These are phyloP conservation scores for Diadumene lineata DNA, from an alignment of 92 coral and sea anemone genomes.

Conservation along the genomic window DNA sequence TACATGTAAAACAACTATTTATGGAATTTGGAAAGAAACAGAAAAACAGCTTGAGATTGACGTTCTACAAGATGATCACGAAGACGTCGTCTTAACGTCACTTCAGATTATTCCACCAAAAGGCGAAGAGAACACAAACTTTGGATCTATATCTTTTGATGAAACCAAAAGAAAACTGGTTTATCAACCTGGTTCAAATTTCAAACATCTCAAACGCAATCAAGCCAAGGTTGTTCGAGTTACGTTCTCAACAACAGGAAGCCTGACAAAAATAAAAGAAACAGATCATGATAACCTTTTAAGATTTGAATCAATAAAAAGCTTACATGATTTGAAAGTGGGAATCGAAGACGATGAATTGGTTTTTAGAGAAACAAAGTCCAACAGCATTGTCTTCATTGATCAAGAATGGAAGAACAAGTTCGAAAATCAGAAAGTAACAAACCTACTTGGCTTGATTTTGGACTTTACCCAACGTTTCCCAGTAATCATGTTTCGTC, in stretches of 20 bases:
- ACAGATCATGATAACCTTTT: conserved; percentile 10
- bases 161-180: conserved; percentile 11
- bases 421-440: not conserved
- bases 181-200: conserved; percentile 16
- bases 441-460: conserved; percentile 18
- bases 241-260: conserved; percentile 28
- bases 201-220: conserved; percentile 10
- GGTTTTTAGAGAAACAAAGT: conserved; percentile 21
- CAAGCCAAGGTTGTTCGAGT: conserved; percentile 15
- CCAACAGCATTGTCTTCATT: conserved; percentile 19
- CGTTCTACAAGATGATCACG: conserved; percentile 20
- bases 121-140: conserved; percentile 18
- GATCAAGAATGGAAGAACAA: conserved; percentile 13
- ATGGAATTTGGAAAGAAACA: conserved; percentile 20
- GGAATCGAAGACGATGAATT: conserved; percentile 3
- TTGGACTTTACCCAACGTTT: conserved; percentile 30
- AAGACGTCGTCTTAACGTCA: conserved; percentile 3
- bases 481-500: conserved; percentile 15
- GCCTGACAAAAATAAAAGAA: conserved; percentile 22
- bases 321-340: conserved; percentile 7
- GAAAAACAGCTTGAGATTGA: conserved; percentile 22
- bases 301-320: conserved; percentile 18
- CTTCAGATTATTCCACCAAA: conserved; percentile 24
- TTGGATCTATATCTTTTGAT: conserved; percentile 15
- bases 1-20: conserved; percentile 28